Percentiles rank a stretch among this genome's conserved stretches.
phyloP scores from a whole-genome alignment of 2,888 invertebrate genomes.

The Homarus gammarus region DNA sequence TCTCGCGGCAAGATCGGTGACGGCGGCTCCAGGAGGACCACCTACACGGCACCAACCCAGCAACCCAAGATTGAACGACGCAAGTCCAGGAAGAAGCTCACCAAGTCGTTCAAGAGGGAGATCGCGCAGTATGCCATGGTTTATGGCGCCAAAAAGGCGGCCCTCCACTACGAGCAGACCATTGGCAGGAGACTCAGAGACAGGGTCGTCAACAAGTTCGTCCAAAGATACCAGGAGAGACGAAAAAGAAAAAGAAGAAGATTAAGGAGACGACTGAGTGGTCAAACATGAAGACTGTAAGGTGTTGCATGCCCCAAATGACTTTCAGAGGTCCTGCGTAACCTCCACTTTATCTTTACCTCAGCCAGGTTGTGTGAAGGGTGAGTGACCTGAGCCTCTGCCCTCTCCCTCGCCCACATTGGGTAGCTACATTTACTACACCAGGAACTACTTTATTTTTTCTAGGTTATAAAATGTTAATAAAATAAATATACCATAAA shows the following conservation, averaged over 20 bases:
- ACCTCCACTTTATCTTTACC: not conserved
- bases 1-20: constrained; percentile 40
- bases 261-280: constrained; percentile 20
- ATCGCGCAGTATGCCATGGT: constrained; percentile 67
- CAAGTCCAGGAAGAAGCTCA: constrained; percentile 38
- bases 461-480: not conserved
- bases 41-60: not conserved
- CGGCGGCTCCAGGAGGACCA: constrained; percentile 40
- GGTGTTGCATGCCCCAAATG: not conserved
- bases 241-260: constrained; percentile 49
- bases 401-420: not conserved
- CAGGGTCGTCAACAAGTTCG: constrained; percentile 55
- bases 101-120: constrained; percentile 60
- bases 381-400: not conserved
- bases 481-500: not conserved
- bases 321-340: not conserved
- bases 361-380: not conserved
- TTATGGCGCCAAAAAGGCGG: constrained; percentile 48
- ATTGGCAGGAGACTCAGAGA: constrained; percentile 61
- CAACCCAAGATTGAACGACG: not conserved
- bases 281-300: not conserved
- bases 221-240: constrained; percentile 47
- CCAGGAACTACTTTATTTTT: not conserved
- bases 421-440: not conserved
- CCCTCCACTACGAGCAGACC: constrained; percentile 55